These are phyloP conservation scores for Fratercula arctica DNA, from an alignment of 2,797 vertebrate species.

Conservation along the genomic window DNA sequence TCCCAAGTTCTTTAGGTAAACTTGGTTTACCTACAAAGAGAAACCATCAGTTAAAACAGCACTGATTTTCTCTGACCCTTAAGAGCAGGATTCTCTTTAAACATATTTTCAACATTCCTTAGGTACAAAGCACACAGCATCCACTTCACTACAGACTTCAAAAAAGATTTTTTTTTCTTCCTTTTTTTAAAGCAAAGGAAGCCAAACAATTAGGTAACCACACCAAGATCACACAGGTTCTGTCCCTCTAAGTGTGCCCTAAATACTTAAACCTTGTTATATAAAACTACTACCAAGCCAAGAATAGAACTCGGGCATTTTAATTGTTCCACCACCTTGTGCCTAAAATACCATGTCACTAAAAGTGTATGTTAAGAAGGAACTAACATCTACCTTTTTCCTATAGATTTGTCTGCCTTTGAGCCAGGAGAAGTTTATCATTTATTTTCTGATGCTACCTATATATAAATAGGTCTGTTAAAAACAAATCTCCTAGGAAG, in stretches of 20 bases:
- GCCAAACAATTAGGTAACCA: not conserved
- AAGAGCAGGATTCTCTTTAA: not conserved
- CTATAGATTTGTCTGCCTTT: not conserved
- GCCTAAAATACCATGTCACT: not conserved
- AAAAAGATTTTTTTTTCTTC: not conserved
- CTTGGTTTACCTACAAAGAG: not conserved
- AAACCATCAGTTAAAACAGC: not conserved
- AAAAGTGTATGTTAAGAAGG: not conserved
- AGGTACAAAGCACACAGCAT: not conserved
- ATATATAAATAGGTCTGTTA: not conserved
- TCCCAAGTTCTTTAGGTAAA: not conserved
- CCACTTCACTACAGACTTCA: not conserved
- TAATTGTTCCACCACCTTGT: not conserved
- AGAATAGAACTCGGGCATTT: not conserved
- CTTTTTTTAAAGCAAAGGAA: not conserved
- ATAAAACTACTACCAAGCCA: not conserved
- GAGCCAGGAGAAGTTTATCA: not conserved
- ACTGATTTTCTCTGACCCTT: not conserved
- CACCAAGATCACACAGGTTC: not conserved
- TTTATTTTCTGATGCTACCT: not conserved
- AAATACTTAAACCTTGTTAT: not conserved
- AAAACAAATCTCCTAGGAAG: not conserved
- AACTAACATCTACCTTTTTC: not conserved
- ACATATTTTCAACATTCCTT: not conserved
- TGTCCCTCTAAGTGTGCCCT: not conserved